Base-by-base conservation (phyloP, 2,113 vertebrate genomes). In the Cynopterus brachyotis region DNA sequence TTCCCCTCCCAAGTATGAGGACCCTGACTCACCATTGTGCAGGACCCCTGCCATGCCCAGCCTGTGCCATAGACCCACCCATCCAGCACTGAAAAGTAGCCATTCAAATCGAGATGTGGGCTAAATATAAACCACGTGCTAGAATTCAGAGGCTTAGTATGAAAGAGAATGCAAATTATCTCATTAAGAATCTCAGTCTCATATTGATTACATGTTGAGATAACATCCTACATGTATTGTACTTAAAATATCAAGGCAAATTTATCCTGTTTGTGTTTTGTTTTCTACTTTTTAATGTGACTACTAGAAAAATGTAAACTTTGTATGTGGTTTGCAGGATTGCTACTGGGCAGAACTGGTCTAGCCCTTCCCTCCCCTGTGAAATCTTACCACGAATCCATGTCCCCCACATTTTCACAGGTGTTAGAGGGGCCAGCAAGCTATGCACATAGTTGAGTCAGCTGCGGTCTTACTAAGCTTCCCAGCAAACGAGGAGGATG, bases 401-500 rank as follows among this genome's bases (percentile, higher is more conserved):
- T 32, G 28, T 19, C 57, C 28, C 20, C 20, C 0, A 1, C 2
- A 0, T 42, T 55, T 50, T 45, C 9, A 3, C 20, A 20, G 26
- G 37, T 3, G 15, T 22, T 2, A 0, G 37, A n/a, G 19, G 37
- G 17, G 5, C 11, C 40, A 6, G 0, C 0, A 20, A 22, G 26
- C 35, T 28, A 3, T 15, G 32, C 55, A 1, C 22, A 1, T 1
- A 4, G 16, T 22, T 64, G 50, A 1, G 62, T 66, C 10, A 6
- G 42, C 17, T 22, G 4, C 26, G 50, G 72, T 75, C 67, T 53
- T 11, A 6, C 66, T 7, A 10, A 15, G 45, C 64, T 37, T 73
- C 57, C 11, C 7, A 28, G 9, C 32, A 19, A 22, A 55, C 0
- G 6, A 80, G 47, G 22, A 66, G 7, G 42, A 45, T 8, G 30